Conservation (phyloP, 2,888 invertebrate genomes). For the Cenopis cana region DNA sequence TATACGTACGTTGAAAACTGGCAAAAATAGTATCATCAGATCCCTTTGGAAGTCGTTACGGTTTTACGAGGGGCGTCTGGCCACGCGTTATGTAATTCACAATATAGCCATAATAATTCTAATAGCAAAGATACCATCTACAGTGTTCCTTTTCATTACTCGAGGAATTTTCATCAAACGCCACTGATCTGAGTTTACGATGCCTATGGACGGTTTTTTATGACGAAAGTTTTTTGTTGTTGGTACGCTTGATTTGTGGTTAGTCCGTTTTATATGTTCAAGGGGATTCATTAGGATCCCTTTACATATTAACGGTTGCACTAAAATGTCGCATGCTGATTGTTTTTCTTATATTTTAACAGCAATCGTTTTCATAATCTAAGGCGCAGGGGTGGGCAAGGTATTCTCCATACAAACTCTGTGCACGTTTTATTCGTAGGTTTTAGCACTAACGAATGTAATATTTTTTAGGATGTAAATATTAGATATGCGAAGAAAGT, state of each 20-base stretch:
- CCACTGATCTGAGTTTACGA: constrained; percentile 36
- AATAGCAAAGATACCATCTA: constrained; percentile 42
- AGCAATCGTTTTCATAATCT: no score
- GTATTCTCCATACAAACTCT: no score
- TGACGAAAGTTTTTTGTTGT: constrained; percentile 36
- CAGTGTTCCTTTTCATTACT: constrained; percentile 43
- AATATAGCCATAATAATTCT: constrained; percentile 39
- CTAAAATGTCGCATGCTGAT: not conserved
- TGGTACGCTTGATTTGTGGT: constrained; percentile 4
- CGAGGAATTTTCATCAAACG: constrained; percentile 41
- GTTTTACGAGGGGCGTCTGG: constrained; percentile 42
- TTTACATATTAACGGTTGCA: not conserved
- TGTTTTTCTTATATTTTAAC: not conserved
- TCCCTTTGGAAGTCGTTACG: constrained; percentile 39
- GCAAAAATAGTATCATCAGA: not conserved
- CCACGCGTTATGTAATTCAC: constrained; percentile 30
- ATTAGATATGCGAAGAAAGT: no score
- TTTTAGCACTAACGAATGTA: no score
- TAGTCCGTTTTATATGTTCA: not conserved
- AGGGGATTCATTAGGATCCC: no score
- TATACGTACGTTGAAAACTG: no score
- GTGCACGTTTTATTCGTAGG: no score
- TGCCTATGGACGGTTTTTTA: constrained; percentile 24
- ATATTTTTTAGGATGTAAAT: no score
- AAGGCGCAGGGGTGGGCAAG: no score